Base-by-base conservation (phyloP, 2,888 invertebrate species). In the Tachystola acroxantha region DNA sequence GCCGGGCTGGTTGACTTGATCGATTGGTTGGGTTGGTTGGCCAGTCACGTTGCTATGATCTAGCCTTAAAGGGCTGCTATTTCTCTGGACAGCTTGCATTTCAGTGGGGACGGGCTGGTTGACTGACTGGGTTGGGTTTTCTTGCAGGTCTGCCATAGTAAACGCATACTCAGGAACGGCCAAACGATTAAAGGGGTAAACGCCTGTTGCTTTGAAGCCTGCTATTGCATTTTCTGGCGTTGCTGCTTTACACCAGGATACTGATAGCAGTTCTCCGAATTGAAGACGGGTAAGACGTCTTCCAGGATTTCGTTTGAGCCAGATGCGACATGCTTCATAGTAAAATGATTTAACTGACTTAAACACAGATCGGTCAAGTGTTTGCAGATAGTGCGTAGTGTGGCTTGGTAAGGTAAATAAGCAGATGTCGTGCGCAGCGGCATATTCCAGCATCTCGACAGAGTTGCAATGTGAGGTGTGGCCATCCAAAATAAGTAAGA, bases 401-500 rank as follows among this genome's bases (percentile, higher is more conserved):
- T 34, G 44, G 13, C 41, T 41, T 1, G 48, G 45, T 12, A 56
- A 6, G n/a, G 37, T 50, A 9, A 49, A 27, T 10, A 52, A 10
- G 11, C 46, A 42, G 1, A 51, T 40, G 24, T 56, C 47, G 45
- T 61, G 52, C 11, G 51, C 40, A 14, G 11, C 4, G 25, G 60
- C 53, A 40, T 37, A 10, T 37, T 57, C 33, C 10, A 60, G 46
- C 48, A 59, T 39, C 10, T 49, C 33, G 6, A 37, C 40, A 24
- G 46, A 39, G 32, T 42, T 40, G 10, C 37, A 39, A 13, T 48
- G 59, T 3, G 52, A 49, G 26, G 46, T 39, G 35, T 61, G 55
- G 1, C 53, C 56, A 39, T 63, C 59, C 10, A 57, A 24, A 24
- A 58, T 40, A 2, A 61, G 37, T 10, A 59, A 27, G 20, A 46